phyloP scores from a whole-genome alignment of 2,888 invertebrate genomes.

The Ferdinandea cuprea region DNA sequence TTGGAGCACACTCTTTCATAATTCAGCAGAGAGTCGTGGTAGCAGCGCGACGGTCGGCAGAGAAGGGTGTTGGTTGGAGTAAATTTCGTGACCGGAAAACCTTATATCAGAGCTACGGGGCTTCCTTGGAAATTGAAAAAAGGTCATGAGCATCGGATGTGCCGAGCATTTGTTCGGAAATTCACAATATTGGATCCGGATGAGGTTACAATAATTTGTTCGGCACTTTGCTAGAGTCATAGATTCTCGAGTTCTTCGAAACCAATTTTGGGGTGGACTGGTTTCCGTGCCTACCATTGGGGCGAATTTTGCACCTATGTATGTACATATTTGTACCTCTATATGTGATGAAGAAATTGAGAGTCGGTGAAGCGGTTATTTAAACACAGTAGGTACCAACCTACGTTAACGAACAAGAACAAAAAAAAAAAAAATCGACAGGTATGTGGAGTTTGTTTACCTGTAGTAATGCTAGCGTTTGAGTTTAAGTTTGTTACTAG shows the following conservation, averaged over 20 bases:
- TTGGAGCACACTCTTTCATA: conserved; percentile 73
- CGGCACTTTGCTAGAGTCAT: conserved; percentile 55
- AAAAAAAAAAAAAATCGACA: no score
- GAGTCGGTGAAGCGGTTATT: no score
- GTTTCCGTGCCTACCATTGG: not conserved
- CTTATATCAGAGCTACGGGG: conserved; percentile 58
- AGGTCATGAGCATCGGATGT: conserved; percentile 66
- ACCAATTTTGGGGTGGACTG: not conserved
- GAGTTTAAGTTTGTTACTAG: no score
- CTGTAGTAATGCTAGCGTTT: no score
- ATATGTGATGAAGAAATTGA: no score
- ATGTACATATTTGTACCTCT: no score
- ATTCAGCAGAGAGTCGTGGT: conserved; percentile 42
- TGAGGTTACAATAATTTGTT: conserved; percentile 73
- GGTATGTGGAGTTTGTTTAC: no score
- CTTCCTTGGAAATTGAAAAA: conserved; percentile 64
- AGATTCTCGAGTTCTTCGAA: not conserved
- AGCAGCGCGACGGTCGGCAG: not conserved
- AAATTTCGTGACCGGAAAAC: conserved; percentile 72
- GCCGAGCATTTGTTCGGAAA: conserved; percentile 73
- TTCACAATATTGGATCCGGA: conserved; percentile 73
- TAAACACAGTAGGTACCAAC: no score
- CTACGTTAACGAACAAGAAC: no score
- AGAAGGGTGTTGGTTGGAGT: conserved; percentile 19
- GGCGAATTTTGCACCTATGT: not conserved